phyloP scores from a whole-genome alignment of 1,140 invertebrate genomes.

The Heterodera carotae region DNA sequence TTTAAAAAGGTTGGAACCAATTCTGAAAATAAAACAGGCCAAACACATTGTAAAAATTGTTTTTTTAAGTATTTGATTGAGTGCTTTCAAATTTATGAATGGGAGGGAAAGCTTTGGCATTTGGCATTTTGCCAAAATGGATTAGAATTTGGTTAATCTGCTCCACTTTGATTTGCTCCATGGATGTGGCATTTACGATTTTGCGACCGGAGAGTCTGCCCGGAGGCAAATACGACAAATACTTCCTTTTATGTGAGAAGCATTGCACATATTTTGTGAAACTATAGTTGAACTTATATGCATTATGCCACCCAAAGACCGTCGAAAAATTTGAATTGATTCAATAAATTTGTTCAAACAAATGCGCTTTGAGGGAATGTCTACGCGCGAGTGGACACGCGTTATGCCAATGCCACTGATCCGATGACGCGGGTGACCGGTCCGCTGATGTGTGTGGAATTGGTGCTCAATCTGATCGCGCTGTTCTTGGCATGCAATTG shows the following conservation, averaged over 20 bases:
- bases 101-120: not conserved
- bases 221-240: constrained; percentile 41
- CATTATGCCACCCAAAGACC: too few relatives aligned
- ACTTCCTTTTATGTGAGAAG: constrained; percentile 6
- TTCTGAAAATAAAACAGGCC: too few relatives aligned
- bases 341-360: too few relatives aligned
- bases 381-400: constrained; percentile 59
- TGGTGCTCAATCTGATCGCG: constrained; percentile 57
- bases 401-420: constrained; percentile 54
- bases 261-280: too few relatives aligned
- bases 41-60: too few relatives aligned
- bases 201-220: constrained; percentile 51
- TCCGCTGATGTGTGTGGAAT: constrained; percentile 57
- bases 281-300: too few relatives aligned
- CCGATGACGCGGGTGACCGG: constrained; percentile 60
- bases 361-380: constrained; percentile 60
- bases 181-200: constrained; percentile 60
- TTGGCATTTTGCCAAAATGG: constrained; percentile 45
- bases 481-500: constrained; percentile 43
- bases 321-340: not conserved
- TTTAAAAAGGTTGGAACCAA: too few relatives aligned
- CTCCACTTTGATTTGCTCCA: constrained; percentile 52
- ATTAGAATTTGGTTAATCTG: constrained; percentile 53
- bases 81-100: not conserved
- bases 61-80: too few relatives aligned